A percentile compares a stretch with the other conserved stretches of the same genome.
Conservation (phyloP, 2,888 invertebrate genomes). For the Blomia tropicalis region DNA sequence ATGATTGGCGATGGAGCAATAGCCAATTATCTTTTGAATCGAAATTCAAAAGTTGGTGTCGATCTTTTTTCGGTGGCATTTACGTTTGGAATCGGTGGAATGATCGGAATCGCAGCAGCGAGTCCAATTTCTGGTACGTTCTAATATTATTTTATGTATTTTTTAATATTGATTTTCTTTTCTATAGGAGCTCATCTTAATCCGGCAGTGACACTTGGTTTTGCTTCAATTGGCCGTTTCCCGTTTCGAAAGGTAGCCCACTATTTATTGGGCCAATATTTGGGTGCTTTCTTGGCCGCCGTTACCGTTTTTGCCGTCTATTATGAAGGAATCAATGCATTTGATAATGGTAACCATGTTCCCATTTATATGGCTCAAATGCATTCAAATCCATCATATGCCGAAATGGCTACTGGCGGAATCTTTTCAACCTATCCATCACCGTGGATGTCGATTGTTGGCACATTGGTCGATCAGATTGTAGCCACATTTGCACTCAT, state of each 20-base stretch:
- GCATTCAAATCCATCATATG: conserved; percentile 29
- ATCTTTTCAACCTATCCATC: conserved; percentile 43
- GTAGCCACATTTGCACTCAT: conserved; percentile 39
- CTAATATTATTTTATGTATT: background rate
- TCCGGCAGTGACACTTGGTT: conserved; percentile 23
- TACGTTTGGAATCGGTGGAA: conserved; percentile 36
- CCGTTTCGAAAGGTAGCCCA: conserved; percentile 19
- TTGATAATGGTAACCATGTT: conserved; percentile 33
- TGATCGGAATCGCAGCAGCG: conserved; percentile 21
- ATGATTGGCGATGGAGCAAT: conserved; percentile 12
- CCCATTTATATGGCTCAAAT: background rate
- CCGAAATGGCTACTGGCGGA: conserved; percentile 39
- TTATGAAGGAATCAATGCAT: conserved; percentile 32
- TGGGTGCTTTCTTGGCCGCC: conserved; percentile 22
- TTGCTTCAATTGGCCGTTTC: conserved; percentile 13
- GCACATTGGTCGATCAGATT: conserved; percentile 40
- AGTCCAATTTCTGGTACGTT: conserved; percentile 22
- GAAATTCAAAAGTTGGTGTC: background rate
- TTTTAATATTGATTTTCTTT: background rate
- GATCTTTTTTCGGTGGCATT: conserved; percentile 27
- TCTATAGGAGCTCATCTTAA: conserved; percentile 23
- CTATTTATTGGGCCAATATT: conserved; percentile 20
- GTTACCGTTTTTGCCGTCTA: conserved; percentile 25
- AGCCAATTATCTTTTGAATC: conserved; percentile 20
- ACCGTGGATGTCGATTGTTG: conserved; percentile 35